Evolutionary conservation across 2,113 vertebrate genomes (phyloP).

Genomic region (Pimephales promelas): DNA sequence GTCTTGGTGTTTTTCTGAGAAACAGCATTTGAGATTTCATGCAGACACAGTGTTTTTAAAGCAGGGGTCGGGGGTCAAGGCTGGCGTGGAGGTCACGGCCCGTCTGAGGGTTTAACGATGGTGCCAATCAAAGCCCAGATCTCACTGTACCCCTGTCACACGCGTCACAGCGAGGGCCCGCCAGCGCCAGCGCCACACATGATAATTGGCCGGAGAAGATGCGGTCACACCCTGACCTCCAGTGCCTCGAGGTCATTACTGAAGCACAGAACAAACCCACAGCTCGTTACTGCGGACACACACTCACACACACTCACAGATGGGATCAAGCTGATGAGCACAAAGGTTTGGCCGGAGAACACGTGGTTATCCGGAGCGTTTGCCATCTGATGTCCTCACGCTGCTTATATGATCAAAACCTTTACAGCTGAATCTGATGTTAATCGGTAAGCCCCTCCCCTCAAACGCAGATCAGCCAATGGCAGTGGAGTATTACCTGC

Average conservation of each 20-base stretch:
- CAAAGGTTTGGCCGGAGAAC: neutral
- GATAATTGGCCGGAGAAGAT: conserved; percentile 72
- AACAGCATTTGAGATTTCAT: neutral
- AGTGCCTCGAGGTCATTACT: neutral
- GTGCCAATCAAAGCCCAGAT: conserved; percentile 55
- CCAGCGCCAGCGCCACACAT: conserved; percentile 55
- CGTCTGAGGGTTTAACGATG: conserved; percentile 61
- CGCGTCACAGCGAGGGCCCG: conserved; percentile 61
- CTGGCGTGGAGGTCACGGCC: conserved; percentile 53
- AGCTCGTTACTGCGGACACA: conserved; percentile 42
- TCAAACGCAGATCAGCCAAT: no score
- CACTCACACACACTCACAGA: neutral
- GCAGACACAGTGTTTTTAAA: neutral
- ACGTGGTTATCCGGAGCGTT: neutral
- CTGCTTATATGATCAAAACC: neutral
- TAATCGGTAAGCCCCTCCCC: no score
- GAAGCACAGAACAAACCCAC: neutral
- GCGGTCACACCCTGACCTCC: conserved; percentile 49
- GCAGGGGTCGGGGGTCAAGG: conserved; percentile 37
- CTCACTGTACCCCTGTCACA: conserved; percentile 59
- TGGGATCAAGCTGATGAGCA: neutral
- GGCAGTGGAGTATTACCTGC: no score
- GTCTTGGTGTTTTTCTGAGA: neutral
- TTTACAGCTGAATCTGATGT: no score
- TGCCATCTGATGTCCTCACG: neutral